A percentile compares a stretch with the other conserved stretches of the same genome.
Evolutionary conservation across 2,888 invertebrate genomes (phyloP).

Genomic region (Clistopyga incitator): DNA sequence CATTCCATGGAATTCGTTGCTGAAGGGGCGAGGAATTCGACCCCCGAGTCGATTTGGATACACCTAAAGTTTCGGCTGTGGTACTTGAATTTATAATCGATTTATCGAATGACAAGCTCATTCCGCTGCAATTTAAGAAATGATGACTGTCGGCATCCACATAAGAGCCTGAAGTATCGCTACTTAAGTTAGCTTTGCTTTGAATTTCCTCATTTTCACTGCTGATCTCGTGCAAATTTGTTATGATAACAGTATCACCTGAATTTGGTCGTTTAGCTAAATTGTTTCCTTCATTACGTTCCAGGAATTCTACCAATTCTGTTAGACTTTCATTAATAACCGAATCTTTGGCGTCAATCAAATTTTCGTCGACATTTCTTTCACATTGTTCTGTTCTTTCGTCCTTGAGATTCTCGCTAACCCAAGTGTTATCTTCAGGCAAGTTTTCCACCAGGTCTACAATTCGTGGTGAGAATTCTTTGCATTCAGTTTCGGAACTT

Average conservation of each 20-base stretch:
- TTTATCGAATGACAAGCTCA: slow-evolving; percentile 35
- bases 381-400: background rate
- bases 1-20: slow-evolving; percentile 40
- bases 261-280: slow-evolving; percentile 6
- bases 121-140: slow-evolving; percentile 35
- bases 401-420: background rate
- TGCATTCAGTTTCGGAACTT: slow-evolving; percentile 50
- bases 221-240: background rate
- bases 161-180: slow-evolving; percentile 61
- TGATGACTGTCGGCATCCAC: slow-evolving; percentile 64
- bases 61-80: background rate
- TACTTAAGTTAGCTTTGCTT: slow-evolving; percentile 47
- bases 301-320: slow-evolving; percentile 10
- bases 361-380: background rate
- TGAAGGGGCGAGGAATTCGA: slow-evolving; percentile 52
- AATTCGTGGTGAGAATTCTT: background rate
- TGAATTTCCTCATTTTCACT: slow-evolving; percentile 1
- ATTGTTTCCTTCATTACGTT: background rate
- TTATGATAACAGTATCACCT: slow-evolving; percentile 9
- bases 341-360: slow-evolving; percentile 30
- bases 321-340: slow-evolving; percentile 39
- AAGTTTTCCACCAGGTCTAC: background rate
- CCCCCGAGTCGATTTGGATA: slow-evolving; percentile 57
- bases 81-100: background rate
- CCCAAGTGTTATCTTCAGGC: slow-evolving; percentile 29